A percentile compares a stretch with the other conserved stretches of the same genome.
phyloP scores from a whole-genome alignment of 2,113 vertebrate species.

The Gallinago media region DNA sequence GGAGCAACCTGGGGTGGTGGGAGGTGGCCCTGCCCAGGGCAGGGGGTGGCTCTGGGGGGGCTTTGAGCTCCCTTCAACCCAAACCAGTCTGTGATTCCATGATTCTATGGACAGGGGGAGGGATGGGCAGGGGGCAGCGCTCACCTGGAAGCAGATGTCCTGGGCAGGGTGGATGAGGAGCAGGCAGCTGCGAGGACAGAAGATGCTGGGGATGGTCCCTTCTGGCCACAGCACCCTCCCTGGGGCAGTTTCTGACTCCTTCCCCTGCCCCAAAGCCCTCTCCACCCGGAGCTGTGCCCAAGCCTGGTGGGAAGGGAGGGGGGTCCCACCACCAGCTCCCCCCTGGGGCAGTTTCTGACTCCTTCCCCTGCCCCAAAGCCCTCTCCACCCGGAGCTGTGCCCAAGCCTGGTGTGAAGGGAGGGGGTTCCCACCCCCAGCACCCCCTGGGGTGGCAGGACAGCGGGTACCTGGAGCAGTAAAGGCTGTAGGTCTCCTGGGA shows the following conservation, averaged over 20 bases:
- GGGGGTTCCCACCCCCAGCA: neutral
- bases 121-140: rapidly evolving
- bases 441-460: neutral
- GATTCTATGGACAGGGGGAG: neutral
- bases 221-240: neutral
- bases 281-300: rapidly evolving
- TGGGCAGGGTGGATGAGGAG: neutral
- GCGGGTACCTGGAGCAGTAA: slow-evolving; percentile 41
- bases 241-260: too few relatives aligned
- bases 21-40: too few relatives aligned
- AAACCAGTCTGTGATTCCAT: neutral
- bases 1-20: too few relatives aligned
- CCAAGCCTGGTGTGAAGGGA: neutral
- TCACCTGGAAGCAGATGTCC: slow-evolving; percentile 26
- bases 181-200: slow-evolving; percentile 31
- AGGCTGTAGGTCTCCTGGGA: neutral
- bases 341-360: too few relatives aligned
- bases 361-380: neutral
- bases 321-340: neutral
- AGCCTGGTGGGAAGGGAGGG: neutral
- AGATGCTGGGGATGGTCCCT: neutral
- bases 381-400: rapidly evolving
- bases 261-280: neutral
- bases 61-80: neutral
- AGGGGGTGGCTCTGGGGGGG: neutral